phyloP scores from a whole-genome alignment of 2,113 vertebrate species.

The Lophotis ruficrista region DNA sequence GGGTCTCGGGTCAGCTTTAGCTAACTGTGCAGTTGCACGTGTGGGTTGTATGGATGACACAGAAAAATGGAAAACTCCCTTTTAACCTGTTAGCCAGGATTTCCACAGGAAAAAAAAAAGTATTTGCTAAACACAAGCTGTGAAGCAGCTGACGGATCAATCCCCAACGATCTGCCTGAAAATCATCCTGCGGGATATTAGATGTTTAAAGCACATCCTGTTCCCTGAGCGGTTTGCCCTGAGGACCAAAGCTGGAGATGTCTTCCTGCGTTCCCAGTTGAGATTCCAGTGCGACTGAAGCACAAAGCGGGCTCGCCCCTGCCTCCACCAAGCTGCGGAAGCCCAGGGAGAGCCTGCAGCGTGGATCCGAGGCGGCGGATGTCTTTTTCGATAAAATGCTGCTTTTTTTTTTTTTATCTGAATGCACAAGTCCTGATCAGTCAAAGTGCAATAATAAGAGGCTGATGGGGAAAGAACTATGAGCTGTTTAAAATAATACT shows the following conservation, averaged over 20 bases:
- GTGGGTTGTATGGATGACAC: neutral
- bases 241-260: neutral
- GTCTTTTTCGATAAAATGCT: neutral
- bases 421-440: neutral
- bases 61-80: constrained; percentile 23
- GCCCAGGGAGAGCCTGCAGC: neutral
- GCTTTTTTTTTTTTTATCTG: constrained; percentile 20
- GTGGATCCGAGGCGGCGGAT: neutral
- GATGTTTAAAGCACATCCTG: neutral
- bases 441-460: neutral
- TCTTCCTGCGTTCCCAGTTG: neutral
- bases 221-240: neutral
- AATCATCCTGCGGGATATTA: neutral
- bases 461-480: neutral
- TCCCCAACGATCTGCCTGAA: neutral
- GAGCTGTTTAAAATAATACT: neutral
- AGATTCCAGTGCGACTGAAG: neutral
- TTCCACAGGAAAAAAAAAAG: constrained; percentile 12
- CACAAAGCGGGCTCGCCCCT: neutral
- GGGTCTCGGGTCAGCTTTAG: neutral
- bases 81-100: constrained; percentile 41
- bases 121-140: neutral
- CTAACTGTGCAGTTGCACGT: neutral
- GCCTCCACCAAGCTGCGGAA: neutral
- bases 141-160: neutral